A percentile compares a stretch with the other conserved stretches of the same genome.
These are phyloP conservation scores for Apteryx mantelli DNA, from an alignment of 2,113 vertebrate genomes.

Conservation along the genomic window DNA sequence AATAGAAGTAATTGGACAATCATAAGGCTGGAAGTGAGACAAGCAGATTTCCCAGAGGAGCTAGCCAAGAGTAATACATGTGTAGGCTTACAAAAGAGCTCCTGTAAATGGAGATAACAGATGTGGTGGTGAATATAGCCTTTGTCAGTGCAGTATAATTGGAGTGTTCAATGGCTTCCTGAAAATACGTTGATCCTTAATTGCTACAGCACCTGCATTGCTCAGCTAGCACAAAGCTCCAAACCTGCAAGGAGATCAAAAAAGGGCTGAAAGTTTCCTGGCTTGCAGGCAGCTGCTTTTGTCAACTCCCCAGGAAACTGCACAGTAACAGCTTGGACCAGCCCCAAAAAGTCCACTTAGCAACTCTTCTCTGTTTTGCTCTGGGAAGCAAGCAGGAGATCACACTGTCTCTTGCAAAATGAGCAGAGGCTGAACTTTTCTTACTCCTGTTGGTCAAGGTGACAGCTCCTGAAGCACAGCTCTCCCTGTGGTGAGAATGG, in stretches of 20 bases:
- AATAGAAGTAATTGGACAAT: neutral
- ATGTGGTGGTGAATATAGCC: slow-evolving; percentile 1
- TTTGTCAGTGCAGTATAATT: slow-evolving; percentile 12
- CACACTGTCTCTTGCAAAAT: neutral
- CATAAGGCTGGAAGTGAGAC: neutral
- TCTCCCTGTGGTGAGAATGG: neutral
- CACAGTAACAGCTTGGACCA: neutral
- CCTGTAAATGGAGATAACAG: slow-evolving; percentile 30
- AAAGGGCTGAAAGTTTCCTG: neutral
- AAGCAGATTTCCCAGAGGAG: slow-evolving; percentile 13
- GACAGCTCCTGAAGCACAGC: neutral
- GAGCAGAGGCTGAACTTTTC: neutral
- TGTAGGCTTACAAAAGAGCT: slow-evolving; percentile 24
- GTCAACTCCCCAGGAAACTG: neutral
- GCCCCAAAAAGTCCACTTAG: neutral
- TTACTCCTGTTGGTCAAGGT: neutral
- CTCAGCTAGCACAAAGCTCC: neutral
- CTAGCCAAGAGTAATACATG: neutral
- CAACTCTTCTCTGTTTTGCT: neutral
- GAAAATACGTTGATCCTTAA: slow-evolving; percentile 12
- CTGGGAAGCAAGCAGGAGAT: neutral
- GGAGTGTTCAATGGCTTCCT: slow-evolving; percentile 18
- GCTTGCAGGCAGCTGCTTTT: neutral
- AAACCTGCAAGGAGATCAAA: slow-evolving; percentile 16
- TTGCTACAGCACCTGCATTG: slow-evolving; percentile 10